A percentile compares a stretch with the other conserved stretches of the same genome.
Evolutionary conservation across 64 coral and sea anemone genomes (phyloP).

Genomic region (Stichodactyla mertensii): DNA sequence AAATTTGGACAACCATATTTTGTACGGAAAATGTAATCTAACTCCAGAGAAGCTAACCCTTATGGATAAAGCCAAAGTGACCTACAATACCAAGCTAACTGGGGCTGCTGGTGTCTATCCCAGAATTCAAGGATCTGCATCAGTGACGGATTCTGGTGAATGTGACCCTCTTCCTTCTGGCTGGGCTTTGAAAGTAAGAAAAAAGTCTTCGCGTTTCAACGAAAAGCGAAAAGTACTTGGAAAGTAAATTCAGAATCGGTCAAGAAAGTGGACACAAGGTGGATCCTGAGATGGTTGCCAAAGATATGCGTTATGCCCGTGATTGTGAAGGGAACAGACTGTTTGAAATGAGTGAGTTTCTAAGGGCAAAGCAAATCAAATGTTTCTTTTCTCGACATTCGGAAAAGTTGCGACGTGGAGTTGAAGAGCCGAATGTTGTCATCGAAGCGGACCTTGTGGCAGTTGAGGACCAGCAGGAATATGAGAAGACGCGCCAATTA

Average conservation of each 20-base stretch:
- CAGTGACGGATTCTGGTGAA: neutral
- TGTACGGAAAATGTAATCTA: slow-evolving; percentile 26
- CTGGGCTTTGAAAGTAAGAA: slow-evolving; percentile 47
- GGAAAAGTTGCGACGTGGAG: neutral
- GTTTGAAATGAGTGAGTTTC: slow-evolving; percentile 4
- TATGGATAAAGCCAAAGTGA: slow-evolving; percentile 43
- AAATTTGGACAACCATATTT: slow-evolving; percentile 42
- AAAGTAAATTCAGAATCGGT: slow-evolving; percentile 15
- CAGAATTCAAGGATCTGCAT: neutral
- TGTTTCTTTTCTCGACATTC: neutral
- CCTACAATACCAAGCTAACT: slow-evolving; percentile 37
- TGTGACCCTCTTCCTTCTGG: slow-evolving; percentile 7
- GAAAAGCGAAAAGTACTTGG: slow-evolving; percentile 31
- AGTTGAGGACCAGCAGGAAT: no score
- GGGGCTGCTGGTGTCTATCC: slow-evolving; percentile 29
- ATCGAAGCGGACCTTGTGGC: no score
- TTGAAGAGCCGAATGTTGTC: no score
- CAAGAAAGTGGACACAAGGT: slow-evolving; percentile 28
- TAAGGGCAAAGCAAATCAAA: neutral
- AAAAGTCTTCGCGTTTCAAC: slow-evolving; percentile 40
- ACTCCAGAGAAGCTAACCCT: slow-evolving; percentile 31
- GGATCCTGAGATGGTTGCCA: slow-evolving; percentile 12
- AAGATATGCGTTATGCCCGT: neutral
- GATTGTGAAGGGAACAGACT: neutral
- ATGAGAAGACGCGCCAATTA: neutral